These are phyloP conservation scores for Spilarctia lutea DNA, from an alignment of 2,888 invertebrate species.

Conservation along the genomic window DNA sequence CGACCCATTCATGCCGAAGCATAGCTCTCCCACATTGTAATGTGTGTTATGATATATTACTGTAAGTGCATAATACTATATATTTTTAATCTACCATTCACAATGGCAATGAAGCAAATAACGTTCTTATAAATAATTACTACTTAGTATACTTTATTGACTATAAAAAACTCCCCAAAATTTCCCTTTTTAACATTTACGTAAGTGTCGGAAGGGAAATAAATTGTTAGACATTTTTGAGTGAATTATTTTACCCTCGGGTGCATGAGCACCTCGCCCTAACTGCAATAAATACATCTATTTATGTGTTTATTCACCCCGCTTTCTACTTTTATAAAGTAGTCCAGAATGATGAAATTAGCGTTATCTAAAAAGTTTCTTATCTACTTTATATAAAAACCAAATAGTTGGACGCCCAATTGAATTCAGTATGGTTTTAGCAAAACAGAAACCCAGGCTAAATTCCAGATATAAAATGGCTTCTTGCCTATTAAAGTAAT, in stretches of 20 bases:
- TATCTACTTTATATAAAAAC: conserved; percentile 31
- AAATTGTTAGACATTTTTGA: conserved; percentile 67
- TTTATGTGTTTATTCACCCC: conserved; percentile 33
- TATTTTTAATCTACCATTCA: background rate
- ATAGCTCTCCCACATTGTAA: too few relatives aligned
- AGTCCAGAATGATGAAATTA: conserved; percentile 23
- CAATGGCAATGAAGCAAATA: background rate
- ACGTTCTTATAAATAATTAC: background rate
- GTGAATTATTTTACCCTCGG: conserved; percentile 67
- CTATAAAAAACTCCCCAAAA: conserved; percentile 51
- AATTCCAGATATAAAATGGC: conserved; percentile 67
- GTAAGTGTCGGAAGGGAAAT: conserved; percentile 55
- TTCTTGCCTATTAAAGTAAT: conserved; percentile 78
- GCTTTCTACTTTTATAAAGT: conserved; percentile 19
- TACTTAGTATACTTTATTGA: conserved; percentile 21
- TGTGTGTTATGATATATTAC: too few relatives aligned
- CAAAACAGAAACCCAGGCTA: conserved; percentile 55
- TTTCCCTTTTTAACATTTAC: conserved; percentile 59
- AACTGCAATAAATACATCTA: conserved; percentile 42
- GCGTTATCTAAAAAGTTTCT: conserved; percentile 18
- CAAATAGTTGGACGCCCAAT: conserved; percentile 39
- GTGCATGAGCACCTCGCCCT: conserved; percentile 63
- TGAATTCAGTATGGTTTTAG: conserved; percentile 44
- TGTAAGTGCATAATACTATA: too few relatives aligned
- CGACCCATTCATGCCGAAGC: too few relatives aligned